phyloP scores from a whole-genome alignment of 2,888 invertebrate species.

The Macaria liturata region DNA sequence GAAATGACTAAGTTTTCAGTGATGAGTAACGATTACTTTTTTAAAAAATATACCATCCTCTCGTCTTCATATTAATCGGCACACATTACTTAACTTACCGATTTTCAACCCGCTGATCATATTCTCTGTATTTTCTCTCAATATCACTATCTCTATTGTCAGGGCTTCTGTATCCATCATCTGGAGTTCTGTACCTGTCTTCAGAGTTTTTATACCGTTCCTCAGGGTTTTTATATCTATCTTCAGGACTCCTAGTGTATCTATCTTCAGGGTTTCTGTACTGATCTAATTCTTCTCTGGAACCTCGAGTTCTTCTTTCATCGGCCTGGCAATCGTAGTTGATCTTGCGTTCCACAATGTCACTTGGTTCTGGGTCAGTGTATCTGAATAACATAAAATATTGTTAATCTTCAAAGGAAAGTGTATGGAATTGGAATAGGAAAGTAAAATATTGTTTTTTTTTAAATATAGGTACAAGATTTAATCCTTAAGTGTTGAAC shows the following conservation, averaged over 20 bases:
- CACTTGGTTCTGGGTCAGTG: constrained; percentile 77
- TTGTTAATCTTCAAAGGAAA: background rate
- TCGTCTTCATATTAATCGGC: no score
- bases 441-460: no score
- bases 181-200: constrained; percentile 10
- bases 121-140: constrained; percentile 58
- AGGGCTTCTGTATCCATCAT: constrained; percentile 1
- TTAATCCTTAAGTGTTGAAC: no score
- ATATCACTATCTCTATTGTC: constrained; percentile 18
- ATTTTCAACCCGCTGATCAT: constrained; percentile 53
- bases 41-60: no score
- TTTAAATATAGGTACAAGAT: no score
- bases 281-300: constrained; percentile 59
- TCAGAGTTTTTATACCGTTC: constrained; percentile 44
- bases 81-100: background rate
- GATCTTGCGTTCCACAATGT: constrained; percentile 62
- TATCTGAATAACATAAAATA: constrained; percentile 47
- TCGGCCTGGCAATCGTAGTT: constrained; percentile 64
- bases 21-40: no score
- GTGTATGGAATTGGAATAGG: no score
- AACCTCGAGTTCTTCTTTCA: constrained; percentile 50
- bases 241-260: constrained; percentile 11
- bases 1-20: no score
- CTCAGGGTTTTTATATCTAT: background rate
- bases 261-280: constrained; percentile 39